Evolutionary conservation across 2,113 vertebrate genomes (phyloP).

Genomic region (Dendrocopos noguchii): DNA sequence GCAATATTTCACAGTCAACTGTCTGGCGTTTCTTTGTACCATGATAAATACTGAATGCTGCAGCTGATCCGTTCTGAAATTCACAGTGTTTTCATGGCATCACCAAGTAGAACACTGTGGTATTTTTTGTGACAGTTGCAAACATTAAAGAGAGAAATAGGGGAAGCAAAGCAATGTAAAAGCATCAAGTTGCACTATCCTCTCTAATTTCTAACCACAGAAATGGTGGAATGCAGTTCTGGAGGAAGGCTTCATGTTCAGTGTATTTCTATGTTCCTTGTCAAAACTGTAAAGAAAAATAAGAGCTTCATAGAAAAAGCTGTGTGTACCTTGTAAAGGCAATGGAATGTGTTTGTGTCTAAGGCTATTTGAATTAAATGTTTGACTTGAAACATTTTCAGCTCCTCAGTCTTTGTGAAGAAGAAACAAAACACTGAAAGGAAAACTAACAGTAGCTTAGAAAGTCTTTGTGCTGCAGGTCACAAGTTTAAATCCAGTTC

Average conservation of each 20-base stretch:
- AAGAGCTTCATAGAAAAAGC: no score
- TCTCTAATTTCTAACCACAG: not conserved
- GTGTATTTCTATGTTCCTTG: no score
- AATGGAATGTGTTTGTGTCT: no score
- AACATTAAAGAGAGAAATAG: not conserved
- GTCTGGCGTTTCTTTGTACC: not conserved
- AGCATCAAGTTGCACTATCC: not conserved
- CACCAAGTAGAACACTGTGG: not conserved
- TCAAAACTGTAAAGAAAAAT: no score
- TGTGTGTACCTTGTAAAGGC: no score
- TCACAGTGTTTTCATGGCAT: not conserved
- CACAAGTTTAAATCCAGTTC: not conserved
- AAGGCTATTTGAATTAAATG: no score
- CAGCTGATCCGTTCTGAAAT: conserved; percentile 5
- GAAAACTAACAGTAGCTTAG: not conserved
- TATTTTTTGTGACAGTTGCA: not conserved
- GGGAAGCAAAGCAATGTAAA: not conserved
- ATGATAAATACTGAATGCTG: conserved; percentile 1
- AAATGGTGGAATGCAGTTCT: not conserved
- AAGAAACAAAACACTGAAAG: not conserved
- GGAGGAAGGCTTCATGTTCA: no score
- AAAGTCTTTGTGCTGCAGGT: not conserved
- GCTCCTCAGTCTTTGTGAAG: accelerated
- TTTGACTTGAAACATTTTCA: not conserved
- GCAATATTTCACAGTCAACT: conserved; percentile 13